These are phyloP conservation scores for Rhyacichthys aspro DNA, from an alignment of 2,797 vertebrate genomes.

Conservation along the genomic window DNA sequence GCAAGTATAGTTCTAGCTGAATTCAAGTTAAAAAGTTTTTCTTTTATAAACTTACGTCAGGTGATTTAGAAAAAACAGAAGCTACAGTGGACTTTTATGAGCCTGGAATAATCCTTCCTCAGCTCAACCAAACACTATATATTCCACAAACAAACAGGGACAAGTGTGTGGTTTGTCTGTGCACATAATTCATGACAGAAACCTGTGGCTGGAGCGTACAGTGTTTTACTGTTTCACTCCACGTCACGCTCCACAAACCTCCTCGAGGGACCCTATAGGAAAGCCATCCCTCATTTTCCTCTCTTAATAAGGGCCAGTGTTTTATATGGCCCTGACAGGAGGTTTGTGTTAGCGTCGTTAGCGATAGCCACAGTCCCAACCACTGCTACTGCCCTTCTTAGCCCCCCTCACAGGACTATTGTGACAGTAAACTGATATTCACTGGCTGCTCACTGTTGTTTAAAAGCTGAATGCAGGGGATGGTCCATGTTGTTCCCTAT, in stretches of 20 bases:
- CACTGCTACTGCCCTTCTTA: conserved; percentile 5
- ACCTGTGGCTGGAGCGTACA: conserved; percentile 22
- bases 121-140: conserved; percentile 42
- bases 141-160: conserved; percentile 56
- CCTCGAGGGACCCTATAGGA: conserved; percentile 46
- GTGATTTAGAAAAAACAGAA: too few species aligned
- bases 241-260: conserved; percentile 39
- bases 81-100: too few species aligned
- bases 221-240: conserved; percentile 7
- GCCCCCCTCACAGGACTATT: not conserved
- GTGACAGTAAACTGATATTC: too few species aligned
- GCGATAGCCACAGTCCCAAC: conserved; percentile 46
- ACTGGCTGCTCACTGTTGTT: too few species aligned
- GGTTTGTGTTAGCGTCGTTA: conserved; percentile 68
- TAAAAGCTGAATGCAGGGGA: too few species aligned
- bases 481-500: too few species aligned
- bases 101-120: conserved; percentile 20
- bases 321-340: conserved; percentile 68
- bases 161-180: conserved; percentile 46
- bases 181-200: conserved; percentile 40
- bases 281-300: conserved; percentile 58
- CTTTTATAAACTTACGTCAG: too few species aligned
- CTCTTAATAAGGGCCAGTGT: conserved; percentile 63
- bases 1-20: too few species aligned
- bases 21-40: too few species aligned